Evolutionary conservation across 1,140 invertebrate genomes (phyloP).

Genomic region (Alviniconcha marisindica): DNA sequence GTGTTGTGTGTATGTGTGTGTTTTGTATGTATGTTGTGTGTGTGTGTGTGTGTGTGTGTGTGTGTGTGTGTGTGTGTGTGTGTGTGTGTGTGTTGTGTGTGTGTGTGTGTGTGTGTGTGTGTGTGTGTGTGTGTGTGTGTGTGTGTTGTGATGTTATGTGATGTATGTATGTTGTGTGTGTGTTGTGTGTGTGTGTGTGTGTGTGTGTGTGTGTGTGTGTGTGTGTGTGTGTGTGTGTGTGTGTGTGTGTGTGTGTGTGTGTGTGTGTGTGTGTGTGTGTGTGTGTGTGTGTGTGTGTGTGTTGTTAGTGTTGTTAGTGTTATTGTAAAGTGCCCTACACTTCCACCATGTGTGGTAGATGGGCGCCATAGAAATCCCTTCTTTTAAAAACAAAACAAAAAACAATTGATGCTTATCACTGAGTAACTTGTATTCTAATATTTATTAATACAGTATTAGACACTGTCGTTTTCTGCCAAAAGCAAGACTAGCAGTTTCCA

Average conservation of each 20-base stretch:
- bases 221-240: constrained; percentile 17
- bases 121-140: constrained; percentile 26
- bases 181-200: constrained; percentile 6
- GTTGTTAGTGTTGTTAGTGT: background rate
- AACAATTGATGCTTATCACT: too few species aligned
- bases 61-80: background rate
- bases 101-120: constrained; percentile 8
- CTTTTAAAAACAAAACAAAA: too few species aligned
- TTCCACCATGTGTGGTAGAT: too few species aligned
- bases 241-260: background rate
- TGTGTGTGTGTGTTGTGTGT: constrained; percentile 10
- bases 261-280: background rate
- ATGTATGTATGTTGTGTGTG: too few species aligned
- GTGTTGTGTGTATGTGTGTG: too few species aligned
- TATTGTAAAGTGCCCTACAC: too few species aligned
- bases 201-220: constrained; percentile 4
- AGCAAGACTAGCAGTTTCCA: too few species aligned
- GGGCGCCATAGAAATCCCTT: too few species aligned
- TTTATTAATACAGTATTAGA: too few species aligned
- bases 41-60: background rate
- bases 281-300: background rate
- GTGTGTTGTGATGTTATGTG: too few species aligned
- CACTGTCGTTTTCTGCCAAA: too few species aligned
- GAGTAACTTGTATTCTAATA: too few species aligned
- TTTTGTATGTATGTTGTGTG: background rate